Percentiles rank a stretch among this genome's conserved stretches.
Conservation (phyloP, 2,797 vertebrate genomes). For the Aulostomus chinensis region DNA sequence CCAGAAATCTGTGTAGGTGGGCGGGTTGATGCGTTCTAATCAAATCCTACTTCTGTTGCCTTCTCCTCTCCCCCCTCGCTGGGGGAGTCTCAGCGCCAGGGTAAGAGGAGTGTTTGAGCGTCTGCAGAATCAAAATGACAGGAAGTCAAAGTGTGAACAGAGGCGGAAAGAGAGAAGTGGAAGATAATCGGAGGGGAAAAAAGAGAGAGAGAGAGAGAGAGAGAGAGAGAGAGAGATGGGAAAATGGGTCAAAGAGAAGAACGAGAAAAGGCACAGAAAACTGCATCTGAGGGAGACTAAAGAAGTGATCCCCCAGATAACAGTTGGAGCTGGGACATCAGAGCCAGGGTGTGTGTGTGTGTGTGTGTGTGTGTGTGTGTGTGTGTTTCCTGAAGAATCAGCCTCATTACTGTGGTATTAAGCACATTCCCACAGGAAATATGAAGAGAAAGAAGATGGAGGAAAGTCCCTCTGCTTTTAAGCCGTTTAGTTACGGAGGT, state of each 20-base stretch:
- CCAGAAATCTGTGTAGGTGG: too few species aligned
- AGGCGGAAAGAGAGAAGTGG: constrained; percentile 10
- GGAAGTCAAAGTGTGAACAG: constrained; percentile 5
- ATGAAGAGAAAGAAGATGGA: neutral
- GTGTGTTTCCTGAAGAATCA: constrained; percentile 30
- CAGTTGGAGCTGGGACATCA: constrained; percentile 27
- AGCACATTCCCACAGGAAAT: constrained; percentile 39
- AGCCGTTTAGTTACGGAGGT: constrained; percentile 21
- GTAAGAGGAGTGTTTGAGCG: constrained; percentile 11
- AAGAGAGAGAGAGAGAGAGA: constrained; percentile 1
- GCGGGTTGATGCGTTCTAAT: too few species aligned
- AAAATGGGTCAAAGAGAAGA: constrained; percentile 5
- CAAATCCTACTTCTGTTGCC: neutral
- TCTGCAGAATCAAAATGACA: constrained; percentile 32
- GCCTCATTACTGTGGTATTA: constrained; percentile 54
- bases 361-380: constrained; percentile 7
- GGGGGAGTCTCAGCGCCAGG: constrained; percentile 26
- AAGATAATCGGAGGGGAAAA: constrained; percentile 4
- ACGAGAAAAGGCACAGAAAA: too few species aligned
- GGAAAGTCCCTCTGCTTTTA: constrained; percentile 15
- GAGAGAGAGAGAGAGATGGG: neutral
- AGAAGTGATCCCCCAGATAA: constrained; percentile 5
- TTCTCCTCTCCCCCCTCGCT: constrained; percentile 13
- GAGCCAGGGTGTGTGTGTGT: constrained; percentile 17
- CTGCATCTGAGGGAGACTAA: too few species aligned